Evolutionary conservation across 2,888 invertebrate species (phyloP).

Genomic region (Scrobipalpa atriplicella): DNA sequence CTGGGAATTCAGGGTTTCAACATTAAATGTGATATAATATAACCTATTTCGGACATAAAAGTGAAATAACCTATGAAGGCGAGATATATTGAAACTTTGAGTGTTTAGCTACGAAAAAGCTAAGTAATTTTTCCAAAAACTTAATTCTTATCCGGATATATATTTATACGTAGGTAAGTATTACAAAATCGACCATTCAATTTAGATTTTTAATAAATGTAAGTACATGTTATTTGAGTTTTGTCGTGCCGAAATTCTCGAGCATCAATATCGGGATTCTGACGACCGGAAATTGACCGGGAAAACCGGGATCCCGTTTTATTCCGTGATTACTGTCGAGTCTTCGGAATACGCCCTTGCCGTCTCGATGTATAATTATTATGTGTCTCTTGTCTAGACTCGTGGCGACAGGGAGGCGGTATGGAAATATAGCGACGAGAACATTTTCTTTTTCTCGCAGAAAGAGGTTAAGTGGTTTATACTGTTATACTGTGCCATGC

Average conservation of each 20-base stretch:
- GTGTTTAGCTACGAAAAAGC: too few species aligned
- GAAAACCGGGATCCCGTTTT: not conserved
- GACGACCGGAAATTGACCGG: not conserved
- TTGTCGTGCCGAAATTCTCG: not conserved
- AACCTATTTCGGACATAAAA: too few species aligned
- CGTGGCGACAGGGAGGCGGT: conserved; percentile 72
- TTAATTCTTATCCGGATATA: too few species aligned
- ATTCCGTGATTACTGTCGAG: conserved; percentile 49
- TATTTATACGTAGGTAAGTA: too few species aligned
- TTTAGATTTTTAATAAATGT: not conserved
- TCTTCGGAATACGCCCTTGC: conserved; percentile 69
- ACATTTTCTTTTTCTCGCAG: conserved; percentile 46
- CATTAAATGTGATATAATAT: not conserved
- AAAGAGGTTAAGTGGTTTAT: conserved; percentile 44
- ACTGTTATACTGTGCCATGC: conserved; percentile 24
- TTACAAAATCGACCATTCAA: not conserved
- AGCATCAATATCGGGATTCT: not conserved
- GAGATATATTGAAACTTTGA: too few species aligned
- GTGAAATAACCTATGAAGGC: too few species aligned
- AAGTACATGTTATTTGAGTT: not conserved
- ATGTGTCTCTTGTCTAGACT: conserved; percentile 79
- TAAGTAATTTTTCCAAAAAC: too few species aligned
- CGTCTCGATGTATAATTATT: conserved; percentile 75
- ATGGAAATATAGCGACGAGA: conserved; percentile 62
- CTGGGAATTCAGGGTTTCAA: not conserved